Evolutionary conservation across 2,797 vertebrate species (phyloP).

Genomic region (Pseudochaenichthys georgianus): DNA sequence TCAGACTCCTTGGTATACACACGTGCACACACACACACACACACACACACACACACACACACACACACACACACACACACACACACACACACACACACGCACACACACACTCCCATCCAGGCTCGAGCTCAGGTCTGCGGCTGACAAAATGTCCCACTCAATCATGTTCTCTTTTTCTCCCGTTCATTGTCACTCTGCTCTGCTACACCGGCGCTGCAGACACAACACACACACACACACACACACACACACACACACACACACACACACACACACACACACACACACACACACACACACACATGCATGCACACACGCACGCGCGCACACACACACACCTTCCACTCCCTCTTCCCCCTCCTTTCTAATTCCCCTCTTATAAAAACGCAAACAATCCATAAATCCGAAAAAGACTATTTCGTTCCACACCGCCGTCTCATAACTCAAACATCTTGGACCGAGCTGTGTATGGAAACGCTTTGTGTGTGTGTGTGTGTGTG

Average conservation of each 20-base stretch:
- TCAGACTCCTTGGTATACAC: constrained; percentile 40
- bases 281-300: background rate
- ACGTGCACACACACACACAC: background rate
- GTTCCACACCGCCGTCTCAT: constrained; percentile 19
- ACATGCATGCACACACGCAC: too few relatives aligned
- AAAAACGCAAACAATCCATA: constrained; percentile 58
- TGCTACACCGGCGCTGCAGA: constrained; percentile 38
- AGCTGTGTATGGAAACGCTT: background rate
- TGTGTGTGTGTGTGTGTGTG: background rate
- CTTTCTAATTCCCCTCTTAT: constrained; percentile 42
- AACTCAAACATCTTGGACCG: constrained; percentile 29
- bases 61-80: constrained; percentile 38
- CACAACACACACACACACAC: constrained; percentile 15
- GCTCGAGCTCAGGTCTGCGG: constrained; percentile 55
- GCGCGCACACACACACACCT: constrained; percentile 12
- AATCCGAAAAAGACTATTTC: constrained; percentile 49
- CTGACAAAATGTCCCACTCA: constrained; percentile 75
- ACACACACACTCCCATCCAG: constrained; percentile 12
- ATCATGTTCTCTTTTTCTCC: constrained; percentile 70
- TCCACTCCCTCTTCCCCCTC: background rate
- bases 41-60: constrained; percentile 25
- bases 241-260: too few relatives aligned
- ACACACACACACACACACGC: too few relatives aligned
- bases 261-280: background rate
- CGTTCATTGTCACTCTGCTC: constrained; percentile 62